phyloP scores from a whole-genome alignment of 2,888 invertebrate species.

The Lacanobia wlatinum region DNA sequence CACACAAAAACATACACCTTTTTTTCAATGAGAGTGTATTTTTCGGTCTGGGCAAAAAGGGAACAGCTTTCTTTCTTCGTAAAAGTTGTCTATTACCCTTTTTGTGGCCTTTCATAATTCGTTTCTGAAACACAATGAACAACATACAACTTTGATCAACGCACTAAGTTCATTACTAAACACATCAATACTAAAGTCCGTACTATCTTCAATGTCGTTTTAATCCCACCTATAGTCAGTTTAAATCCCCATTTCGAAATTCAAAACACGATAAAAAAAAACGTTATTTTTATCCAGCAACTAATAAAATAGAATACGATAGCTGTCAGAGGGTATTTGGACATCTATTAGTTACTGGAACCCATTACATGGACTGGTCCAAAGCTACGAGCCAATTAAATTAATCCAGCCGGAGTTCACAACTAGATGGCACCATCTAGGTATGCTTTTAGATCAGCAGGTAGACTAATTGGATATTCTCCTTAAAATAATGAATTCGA shows the following conservation, averaged over 20 bases:
- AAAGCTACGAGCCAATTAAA: not conserved
- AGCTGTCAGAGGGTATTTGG: not conserved
- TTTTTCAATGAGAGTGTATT: no score
- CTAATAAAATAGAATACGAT: not conserved
- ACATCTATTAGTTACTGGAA: not conserved
- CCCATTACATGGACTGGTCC: not conserved
- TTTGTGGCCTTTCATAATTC: no score
- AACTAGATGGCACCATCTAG: not conserved
- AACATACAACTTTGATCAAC: no score
- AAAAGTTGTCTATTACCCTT: no score
- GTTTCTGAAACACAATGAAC: no score
- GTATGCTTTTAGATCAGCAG: not conserved
- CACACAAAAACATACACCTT: no score
- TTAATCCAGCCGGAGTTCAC: not conserved
- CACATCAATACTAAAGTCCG: no score
- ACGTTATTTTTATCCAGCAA: not conserved
- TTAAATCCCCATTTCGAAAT: not conserved
- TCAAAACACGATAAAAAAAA: not conserved
- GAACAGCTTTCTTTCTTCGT: no score
- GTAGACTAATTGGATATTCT: constrained; percentile 10
- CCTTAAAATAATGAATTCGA: not conserved
- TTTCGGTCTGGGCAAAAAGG: no score
- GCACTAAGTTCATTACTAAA: no score
- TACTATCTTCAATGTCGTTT: no score
- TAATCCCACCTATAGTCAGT: no score